phyloP scores from a whole-genome alignment of 2,113 vertebrate species.

The Campylomormyrus tamandua region DNA sequence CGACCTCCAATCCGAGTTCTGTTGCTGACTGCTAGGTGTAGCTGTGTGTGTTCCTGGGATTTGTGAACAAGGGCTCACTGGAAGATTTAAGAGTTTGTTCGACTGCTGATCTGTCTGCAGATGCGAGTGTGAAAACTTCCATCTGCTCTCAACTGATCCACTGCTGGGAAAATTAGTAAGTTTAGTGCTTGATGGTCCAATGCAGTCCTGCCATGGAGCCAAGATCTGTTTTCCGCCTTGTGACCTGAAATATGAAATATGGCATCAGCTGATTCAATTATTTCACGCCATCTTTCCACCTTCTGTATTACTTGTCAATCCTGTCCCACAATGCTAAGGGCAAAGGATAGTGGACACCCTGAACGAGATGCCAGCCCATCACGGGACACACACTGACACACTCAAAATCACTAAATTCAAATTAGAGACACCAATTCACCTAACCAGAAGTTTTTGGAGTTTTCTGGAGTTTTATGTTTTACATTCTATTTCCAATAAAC shows the following conservation, averaged over 20 bases:
- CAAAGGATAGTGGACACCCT: not conserved
- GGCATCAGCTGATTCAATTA: not conserved
- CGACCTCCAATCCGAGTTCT: conserved; percentile 47
- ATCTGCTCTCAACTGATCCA: conserved; percentile 29
- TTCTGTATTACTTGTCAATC: not conserved
- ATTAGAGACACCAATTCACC: not conserved
- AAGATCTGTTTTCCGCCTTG: conserved; percentile 29
- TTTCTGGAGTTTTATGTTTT: not conserved
- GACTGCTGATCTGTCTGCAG: conserved; percentile 36
- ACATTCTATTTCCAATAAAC: not conserved
- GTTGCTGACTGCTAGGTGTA: conserved; percentile 21
- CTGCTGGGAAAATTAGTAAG: conserved; percentile 29
- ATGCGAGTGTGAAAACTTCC: conserved; percentile 15
- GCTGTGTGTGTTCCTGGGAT: conserved; percentile 18
- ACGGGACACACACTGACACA: not conserved
- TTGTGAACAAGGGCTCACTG: conserved; percentile 31
- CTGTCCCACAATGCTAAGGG: not conserved
- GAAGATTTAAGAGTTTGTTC: conserved; percentile 21
- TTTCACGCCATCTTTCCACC: not conserved
- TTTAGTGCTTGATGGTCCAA: conserved; percentile 19
- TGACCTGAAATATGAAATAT: conserved; percentile 37
- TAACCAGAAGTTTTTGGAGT: not conserved
- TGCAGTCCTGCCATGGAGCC: conserved; percentile 32
- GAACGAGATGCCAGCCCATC: not conserved
- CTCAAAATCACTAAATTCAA: not conserved